These are phyloP conservation scores for Gandaritis pyraliata DNA, from an alignment of 2,888 invertebrate genomes.

Conservation along the genomic window DNA sequence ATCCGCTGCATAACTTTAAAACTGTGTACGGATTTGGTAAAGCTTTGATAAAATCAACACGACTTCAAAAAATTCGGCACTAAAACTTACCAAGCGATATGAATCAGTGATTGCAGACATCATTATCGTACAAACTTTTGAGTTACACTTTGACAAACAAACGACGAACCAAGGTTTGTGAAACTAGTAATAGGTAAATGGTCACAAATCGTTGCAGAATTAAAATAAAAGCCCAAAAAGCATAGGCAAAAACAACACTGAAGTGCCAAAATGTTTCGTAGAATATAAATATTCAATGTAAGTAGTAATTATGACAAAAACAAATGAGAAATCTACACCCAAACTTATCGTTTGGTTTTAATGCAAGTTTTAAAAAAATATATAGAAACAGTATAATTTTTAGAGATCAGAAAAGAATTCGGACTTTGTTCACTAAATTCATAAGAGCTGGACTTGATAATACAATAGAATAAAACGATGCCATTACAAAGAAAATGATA, in stretches of 20 bases:
- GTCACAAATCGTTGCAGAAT: constrained; percentile 50
- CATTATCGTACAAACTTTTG: background rate
- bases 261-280: constrained; percentile 50
- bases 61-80: background rate
- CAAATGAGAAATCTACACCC: background rate
- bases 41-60: constrained; percentile 8
- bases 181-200: constrained; percentile 28
- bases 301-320: background rate
- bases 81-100: background rate
- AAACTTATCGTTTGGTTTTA: constrained; percentile 1
- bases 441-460: constrained; percentile 1
- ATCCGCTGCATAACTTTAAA: constrained; percentile 28
- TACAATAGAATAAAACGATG: constrained; percentile 17
- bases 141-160: background rate
- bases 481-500: constrained; percentile 31
- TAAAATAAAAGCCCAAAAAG: constrained; percentile 69
- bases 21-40: constrained; percentile 14
- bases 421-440: constrained; percentile 3
- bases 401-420: too few relatives aligned
- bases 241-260: constrained; percentile 58
- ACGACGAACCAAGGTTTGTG: background rate
- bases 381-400: background rate
- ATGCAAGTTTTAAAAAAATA: background rate
- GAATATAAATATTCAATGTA: constrained; percentile 40
- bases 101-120: background rate